A percentile compares a stretch with the other conserved stretches of the same genome.
Evolutionary conservation across 2,888 invertebrate genomes (phyloP).

Genomic region (Thyatira batis): DNA sequence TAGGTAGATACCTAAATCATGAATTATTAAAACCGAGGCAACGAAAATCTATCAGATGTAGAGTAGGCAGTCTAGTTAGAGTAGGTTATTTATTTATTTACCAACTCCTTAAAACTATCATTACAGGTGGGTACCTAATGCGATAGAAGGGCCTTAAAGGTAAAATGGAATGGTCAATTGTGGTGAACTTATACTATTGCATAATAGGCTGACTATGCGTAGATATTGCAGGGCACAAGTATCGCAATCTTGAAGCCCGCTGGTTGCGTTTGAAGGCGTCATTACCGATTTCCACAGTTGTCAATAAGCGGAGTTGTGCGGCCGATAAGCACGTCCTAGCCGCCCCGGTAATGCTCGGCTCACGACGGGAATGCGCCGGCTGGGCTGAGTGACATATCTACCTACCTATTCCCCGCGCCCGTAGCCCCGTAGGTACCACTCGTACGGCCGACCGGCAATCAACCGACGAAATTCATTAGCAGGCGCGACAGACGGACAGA

Average conservation of each 20-base stretch:
- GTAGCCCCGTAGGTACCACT: not conserved
- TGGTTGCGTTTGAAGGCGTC: not conserved
- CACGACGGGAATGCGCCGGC: not conserved
- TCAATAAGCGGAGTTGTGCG: not conserved
- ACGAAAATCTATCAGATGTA: too few relatives aligned
- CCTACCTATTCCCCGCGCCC: not conserved
- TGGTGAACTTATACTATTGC: too few relatives aligned
- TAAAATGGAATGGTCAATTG: too few relatives aligned
- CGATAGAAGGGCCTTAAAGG: too few relatives aligned
- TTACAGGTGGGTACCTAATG: too few relatives aligned
- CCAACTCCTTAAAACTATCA: too few relatives aligned
- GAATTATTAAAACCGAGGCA: too few relatives aligned
- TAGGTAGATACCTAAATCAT: too few relatives aligned
- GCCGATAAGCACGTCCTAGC: not conserved
- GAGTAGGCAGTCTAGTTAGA: too few relatives aligned
- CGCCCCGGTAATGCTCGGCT: not conserved
- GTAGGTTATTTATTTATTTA: too few relatives aligned
- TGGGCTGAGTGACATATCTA: not conserved
- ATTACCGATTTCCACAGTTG: not conserved
- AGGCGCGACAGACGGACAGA: slow-evolving; percentile 45
- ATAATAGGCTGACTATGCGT: not conserved
- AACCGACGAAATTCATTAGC: slow-evolving; percentile 41
- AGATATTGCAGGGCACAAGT: not conserved
- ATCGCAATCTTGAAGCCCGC: not conserved
- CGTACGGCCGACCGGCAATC: slow-evolving; percentile 19